A percentile compares a stretch with the other conserved stretches of the same genome.
Conservation (phyloP, 1,140 invertebrate species). For the Scylla paramamosain region DNA sequence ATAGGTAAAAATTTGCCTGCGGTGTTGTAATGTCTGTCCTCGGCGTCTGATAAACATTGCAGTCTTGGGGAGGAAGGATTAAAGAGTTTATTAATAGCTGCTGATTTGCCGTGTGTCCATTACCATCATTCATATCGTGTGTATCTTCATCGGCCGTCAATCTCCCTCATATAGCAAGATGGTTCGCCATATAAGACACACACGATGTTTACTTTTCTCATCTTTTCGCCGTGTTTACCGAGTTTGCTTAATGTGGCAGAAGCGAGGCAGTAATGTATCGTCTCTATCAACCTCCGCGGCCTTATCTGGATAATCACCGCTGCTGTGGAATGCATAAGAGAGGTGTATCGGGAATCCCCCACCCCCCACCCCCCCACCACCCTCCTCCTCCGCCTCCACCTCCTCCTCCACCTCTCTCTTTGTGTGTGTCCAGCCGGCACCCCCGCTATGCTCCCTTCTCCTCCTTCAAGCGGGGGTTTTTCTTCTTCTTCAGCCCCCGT, state of each 20-base stretch:
- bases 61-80: too few species aligned
- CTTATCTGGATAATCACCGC: neutral
- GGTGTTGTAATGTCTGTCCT: too few species aligned
- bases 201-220: neutral
- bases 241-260: constrained; percentile 2
- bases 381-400: neutral
- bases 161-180: neutral
- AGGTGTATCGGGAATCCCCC: neutral
- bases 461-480: too few species aligned
- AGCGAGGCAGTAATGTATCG: neutral
- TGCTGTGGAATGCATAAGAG: neutral
- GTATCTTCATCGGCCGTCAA: neutral
- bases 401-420: neutral
- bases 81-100: too few species aligned
- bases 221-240: neutral
- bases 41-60: too few species aligned
- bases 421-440: too few species aligned
- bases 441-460: too few species aligned
- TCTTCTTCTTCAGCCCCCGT: too few species aligned
- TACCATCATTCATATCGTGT: neutral
- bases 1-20: too few species aligned
- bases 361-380: neutral
- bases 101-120: too few species aligned
- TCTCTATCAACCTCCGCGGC: neutral
- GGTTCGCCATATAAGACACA: neutral